Percentiles rank a stretch among this genome's conserved stretches.
phyloP scores from a whole-genome alignment of 1,140 invertebrate species.

The Eubasilissa regina region DNA sequence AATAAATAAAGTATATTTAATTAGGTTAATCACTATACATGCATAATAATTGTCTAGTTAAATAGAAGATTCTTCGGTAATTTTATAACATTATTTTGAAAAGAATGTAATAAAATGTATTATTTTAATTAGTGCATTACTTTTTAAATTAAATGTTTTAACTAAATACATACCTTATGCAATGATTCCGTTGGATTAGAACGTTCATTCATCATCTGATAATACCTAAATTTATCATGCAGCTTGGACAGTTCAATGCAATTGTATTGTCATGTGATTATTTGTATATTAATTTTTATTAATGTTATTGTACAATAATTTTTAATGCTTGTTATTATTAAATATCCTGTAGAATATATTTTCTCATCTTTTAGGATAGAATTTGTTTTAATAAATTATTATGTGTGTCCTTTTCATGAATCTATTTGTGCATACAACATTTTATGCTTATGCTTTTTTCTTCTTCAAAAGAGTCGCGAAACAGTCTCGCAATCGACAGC shows the following conservation, averaged over 20 bases:
- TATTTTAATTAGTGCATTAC: slow-evolving; percentile 16
- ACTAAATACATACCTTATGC: neutral
- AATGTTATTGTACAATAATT: neutral
- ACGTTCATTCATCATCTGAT: neutral
- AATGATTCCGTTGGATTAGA: neutral
- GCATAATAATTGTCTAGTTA: slow-evolving; percentile 15
- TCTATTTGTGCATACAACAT: no score
- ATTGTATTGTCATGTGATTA: slow-evolving; percentile 26
- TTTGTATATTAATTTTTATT: slow-evolving; percentile 22
- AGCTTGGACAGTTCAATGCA: slow-evolving; percentile 22
- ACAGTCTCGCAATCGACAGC: no score
- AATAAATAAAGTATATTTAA: slow-evolving; percentile 16
- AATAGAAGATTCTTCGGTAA: neutral
- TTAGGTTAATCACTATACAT: slow-evolving; percentile 12
- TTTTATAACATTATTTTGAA: neutral
- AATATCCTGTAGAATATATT: slow-evolving; percentile 7
- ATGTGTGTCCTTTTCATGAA: neutral
- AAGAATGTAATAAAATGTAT: slow-evolving; percentile 1
- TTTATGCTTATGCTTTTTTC: no score
- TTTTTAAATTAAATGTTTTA: slow-evolving; percentile 21
- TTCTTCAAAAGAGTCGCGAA: no score
- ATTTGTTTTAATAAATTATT: slow-evolving; percentile 12
- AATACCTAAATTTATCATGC: slow-evolving; percentile 11
- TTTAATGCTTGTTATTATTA: slow-evolving; percentile 20
- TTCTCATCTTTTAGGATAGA: slow-evolving; percentile 3